Conservation (phyloP, 2,888 invertebrate species). For the Sinhomidia bicolor region DNA sequence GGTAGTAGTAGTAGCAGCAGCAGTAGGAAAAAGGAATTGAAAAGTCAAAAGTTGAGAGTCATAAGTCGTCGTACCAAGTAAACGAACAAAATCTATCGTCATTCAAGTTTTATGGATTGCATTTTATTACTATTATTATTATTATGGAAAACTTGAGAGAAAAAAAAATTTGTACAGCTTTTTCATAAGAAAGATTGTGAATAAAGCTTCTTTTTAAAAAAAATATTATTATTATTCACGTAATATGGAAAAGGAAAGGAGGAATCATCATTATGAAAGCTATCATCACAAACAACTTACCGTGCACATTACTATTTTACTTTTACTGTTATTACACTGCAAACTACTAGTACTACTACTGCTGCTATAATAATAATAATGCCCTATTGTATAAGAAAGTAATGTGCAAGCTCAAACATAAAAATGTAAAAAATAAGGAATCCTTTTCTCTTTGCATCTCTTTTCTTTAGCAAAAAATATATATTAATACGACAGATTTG, state of each 20-base stretch:
- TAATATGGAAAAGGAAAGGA: not conserved
- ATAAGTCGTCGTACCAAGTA: constrained; percentile 71
- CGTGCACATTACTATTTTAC: constrained; percentile 16
- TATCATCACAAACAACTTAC: constrained; percentile 37
- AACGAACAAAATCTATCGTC: constrained; percentile 59
- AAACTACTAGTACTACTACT: not conserved
- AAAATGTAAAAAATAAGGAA: constrained; percentile 13
- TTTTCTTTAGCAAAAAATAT: constrained; percentile 19
- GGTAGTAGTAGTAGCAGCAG: no score
- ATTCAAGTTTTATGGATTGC: constrained; percentile 53
- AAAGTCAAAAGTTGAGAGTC: constrained; percentile 70
- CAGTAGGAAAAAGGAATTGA: constrained; percentile 3
- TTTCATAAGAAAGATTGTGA: not conserved
- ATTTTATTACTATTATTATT: constrained; percentile 36
- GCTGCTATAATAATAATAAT: no score
- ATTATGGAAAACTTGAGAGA: constrained; percentile 22
- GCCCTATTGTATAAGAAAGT: not conserved
- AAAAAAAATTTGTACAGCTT: constrained; percentile 10
- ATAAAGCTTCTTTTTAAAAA: not conserved
- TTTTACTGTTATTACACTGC: constrained; percentile 38
- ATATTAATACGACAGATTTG: constrained; percentile 35
- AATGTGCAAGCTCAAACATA: not conserved
- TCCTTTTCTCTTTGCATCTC: constrained; percentile 5
- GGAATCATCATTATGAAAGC: not conserved
- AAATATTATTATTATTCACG: constrained; percentile 37